Evolutionary conservation across 2,797 vertebrate genomes (phyloP), one percentile per base, ranked within the genome.

Genomic region (Psittacula echo): DNA sequence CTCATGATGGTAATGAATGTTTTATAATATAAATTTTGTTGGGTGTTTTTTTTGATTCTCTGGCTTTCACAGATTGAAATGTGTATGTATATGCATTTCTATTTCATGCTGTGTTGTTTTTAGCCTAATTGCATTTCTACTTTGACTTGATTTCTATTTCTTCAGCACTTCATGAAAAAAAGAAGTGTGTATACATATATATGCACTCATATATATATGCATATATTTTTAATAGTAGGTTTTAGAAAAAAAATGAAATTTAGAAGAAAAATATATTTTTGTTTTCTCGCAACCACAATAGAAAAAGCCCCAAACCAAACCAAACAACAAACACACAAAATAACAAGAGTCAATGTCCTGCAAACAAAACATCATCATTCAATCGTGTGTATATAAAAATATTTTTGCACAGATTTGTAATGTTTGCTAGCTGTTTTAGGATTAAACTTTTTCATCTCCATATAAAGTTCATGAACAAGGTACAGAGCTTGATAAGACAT

Each of bases 61-160:
- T 91, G 26, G 5, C 56, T 93, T 96, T 96, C 47, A 75, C 91
- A 94, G 86, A 89, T 64, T 23, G 26, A 87, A 65, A 94, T 85
- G 44, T 90, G 85, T 84, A 91, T 89, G 47, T 73, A 94, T 95
- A 91, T 20, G 6, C 10, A 66, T 56, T 44, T 86, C 30, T 41
- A 42, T 84, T 95, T 81, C 82, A 90, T 76, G 78, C 58, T 71
- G 34, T 86, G 42, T 7, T 93, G 26, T 90, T 92, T 66, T 64
- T 68, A 79, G 29, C 5, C 44, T 95, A 79, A 94, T 86, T 94
- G 7, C 58, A 51, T 75, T 75, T 87, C 42, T 60, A 47, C 6
- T 60, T 94, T 39, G 45, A 71, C 64, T 91, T 89, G 70, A 77
- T 44, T 85, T 24, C 7, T 89, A 11, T 82, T 94, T 92, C 53